These are phyloP conservation scores for Pelecanoides urinatrix DNA, from an alignment of 2,113 vertebrate genomes.

Conservation along the genomic window DNA sequence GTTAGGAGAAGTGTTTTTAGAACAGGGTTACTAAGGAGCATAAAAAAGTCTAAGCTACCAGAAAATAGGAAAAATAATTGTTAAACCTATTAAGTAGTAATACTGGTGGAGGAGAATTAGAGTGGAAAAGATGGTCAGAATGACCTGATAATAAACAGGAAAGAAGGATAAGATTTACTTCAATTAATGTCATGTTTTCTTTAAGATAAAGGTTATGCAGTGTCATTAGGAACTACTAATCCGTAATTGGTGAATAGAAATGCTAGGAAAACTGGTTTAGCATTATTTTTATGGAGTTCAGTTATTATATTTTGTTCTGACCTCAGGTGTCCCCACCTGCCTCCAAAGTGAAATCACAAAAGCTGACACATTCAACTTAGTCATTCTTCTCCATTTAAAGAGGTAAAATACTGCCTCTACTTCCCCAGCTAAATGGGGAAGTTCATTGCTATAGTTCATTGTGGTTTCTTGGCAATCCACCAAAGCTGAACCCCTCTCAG, in stretches of 20 bases:
- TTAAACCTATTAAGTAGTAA: background rate
- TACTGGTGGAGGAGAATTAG: background rate
- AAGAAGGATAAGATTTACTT: conserved; percentile 4
- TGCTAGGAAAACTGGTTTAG: background rate
- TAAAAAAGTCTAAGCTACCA: background rate
- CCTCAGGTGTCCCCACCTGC: background rate
- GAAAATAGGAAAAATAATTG: conserved; percentile 23
- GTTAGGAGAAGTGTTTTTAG: background rate
- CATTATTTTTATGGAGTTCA: background rate
- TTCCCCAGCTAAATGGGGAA: background rate
- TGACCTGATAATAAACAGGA: conserved; percentile 31
- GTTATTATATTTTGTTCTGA: background rate
- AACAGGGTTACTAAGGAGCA: background rate
- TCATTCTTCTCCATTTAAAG: background rate
- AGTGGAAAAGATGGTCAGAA: conserved; percentile 9
- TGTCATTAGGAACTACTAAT: background rate
- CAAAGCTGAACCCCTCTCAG: background rate
- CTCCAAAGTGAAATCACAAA: background rate
- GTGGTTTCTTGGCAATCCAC: background rate
- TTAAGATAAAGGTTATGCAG: conserved; percentile 9
- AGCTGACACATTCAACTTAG: background rate
- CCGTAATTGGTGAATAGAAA: background rate
- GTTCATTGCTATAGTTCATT: background rate
- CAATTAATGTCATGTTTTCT: conserved; percentile 29
- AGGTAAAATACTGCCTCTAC: background rate